phyloP scores from a whole-genome alignment of 2,797 vertebrate species.

The Hoplostethus mediterraneus region DNA sequence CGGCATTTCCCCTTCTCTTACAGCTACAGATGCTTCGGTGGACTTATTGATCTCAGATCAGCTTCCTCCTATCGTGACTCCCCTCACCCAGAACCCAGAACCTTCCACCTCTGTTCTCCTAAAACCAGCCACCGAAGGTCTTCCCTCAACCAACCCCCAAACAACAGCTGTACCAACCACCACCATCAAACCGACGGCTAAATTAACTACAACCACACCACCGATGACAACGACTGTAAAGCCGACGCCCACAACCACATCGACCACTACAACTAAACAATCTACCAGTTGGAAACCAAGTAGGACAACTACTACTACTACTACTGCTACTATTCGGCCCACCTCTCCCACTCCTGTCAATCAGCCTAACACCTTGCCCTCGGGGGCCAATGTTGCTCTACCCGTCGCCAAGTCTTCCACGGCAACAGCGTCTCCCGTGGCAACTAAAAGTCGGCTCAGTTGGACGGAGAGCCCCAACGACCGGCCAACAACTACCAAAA shows the following conservation, averaged over 20 bases:
- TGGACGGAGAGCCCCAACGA: constrained; percentile 79
- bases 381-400: constrained; percentile 8
- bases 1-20: constrained; percentile 9
- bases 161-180: constrained; percentile 28
- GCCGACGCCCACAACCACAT: constrained; percentile 18
- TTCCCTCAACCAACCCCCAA: constrained; percentile 8
- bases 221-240: constrained; percentile 16
- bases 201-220: constrained; percentile 3
- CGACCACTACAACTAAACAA: constrained; percentile 39
- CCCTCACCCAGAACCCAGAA: constrained; percentile 21
- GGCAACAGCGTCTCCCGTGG: constrained; percentile 6
- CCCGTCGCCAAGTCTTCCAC: constrained; percentile 7
- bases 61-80: constrained; percentile 13
- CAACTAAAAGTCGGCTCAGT: constrained; percentile 67
- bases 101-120: constrained; percentile 2
- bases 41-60: constrained; percentile 51
- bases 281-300: constrained; percentile 11
- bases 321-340: constrained; percentile 10
- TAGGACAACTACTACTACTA: constrained; percentile 1
- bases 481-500: constrained; percentile 70
- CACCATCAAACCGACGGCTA: neutral
- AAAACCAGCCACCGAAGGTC: constrained; percentile 7
- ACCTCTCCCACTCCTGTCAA: neutral
- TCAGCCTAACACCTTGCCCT: constrained; percentile 27
- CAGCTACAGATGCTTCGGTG: constrained; percentile 33